Evolutionary conservation across 53 echinoderm and acorn worm species (phyloP).

Genomic region (Patiria pectinifera): DNA sequence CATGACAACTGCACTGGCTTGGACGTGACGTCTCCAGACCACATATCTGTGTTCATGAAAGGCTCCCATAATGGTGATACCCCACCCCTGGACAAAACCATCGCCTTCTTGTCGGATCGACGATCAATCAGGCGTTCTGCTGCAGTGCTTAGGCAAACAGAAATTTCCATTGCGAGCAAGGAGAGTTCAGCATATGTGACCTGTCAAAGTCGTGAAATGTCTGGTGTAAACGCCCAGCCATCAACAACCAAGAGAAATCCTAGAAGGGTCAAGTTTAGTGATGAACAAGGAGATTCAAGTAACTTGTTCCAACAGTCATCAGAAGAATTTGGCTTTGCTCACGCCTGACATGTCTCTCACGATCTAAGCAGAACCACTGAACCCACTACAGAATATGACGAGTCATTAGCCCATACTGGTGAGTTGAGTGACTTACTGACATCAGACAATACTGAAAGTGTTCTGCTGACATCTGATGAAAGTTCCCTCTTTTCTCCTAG

Average conservation of each 20-base stretch:
- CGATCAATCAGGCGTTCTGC: conserved; percentile 6
- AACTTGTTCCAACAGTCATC: not conserved
- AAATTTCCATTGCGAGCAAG: not conserved
- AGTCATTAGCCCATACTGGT: not conserved
- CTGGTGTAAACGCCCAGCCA: not conserved
- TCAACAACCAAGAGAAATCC: not conserved
- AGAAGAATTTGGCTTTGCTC: not conserved
- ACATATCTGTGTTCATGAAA: conserved; percentile 75
- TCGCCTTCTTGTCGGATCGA: not conserved
- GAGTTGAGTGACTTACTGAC: conserved; percentile 19
- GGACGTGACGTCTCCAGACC: conserved; percentile 92
- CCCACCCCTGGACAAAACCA: conserved; percentile 49
- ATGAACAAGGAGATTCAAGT: not conserved
- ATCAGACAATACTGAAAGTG: not conserved
- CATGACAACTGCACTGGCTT: conserved; percentile 64
- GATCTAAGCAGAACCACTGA: not conserved
- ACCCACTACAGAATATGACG: not conserved
- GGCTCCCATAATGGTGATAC: conserved; percentile 20
- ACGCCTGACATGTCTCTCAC: not conserved
- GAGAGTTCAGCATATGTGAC: conserved; percentile 36
- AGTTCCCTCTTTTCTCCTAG: not conserved
- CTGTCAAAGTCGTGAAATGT: conserved; percentile 42
- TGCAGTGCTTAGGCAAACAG: not conserved
- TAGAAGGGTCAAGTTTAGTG: conserved; percentile 32
- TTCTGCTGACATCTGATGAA: conserved; percentile 53